Base-by-base conservation (phyloP, 92 coral and sea anemone species). In the Heliopora coerulea region DNA sequence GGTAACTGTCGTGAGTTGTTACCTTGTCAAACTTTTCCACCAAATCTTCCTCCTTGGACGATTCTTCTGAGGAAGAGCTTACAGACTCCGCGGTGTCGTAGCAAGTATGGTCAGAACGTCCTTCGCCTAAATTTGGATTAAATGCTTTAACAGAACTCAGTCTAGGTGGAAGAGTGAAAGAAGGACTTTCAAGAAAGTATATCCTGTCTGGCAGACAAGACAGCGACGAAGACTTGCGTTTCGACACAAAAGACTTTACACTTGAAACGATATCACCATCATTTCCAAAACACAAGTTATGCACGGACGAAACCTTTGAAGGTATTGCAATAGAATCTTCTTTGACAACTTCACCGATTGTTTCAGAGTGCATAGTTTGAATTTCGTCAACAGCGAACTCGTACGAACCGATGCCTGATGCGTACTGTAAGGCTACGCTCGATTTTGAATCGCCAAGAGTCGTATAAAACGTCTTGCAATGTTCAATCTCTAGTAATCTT, bases 151-250 rank as follows among this genome's bases (percentile, higher is more conserved):
- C 49, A 27, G 61, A 21, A n/a, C 50, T 54, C 6, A 70, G 48
- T 20, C 54, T 70, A 6, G 77, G n/a, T 31, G 77, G 77, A 12
- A 70, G 57, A 41, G 77, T 70, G 11, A 13, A 44, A 25, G 59
- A 0, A 49, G 18, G 28, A 28, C 18, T 12, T 7, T 46, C 74
- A 19, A 49, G 23, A 23, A 44, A 33, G 19, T 54, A 32, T 8
- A 26, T 19, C 17, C 14, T 35, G 25, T 67, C 59, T 2, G 74
- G 40, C 74, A 67, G 58, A 29, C 74, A 29, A 25, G 58, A 44
- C 12, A 67, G 14, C 3, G 74, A 67, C 59, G 74, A 46, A 1
- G 62, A 52, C 21, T 70, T 70, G 52, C 7, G 3, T 12, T 70
- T 20, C 23, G 28, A 25, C 28, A n/a, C n/a, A n/a, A n/a, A n/a